Evolutionary conservation across 2,797 vertebrate genomes (phyloP).

Genomic region (Hemibagrus guttatus): DNA sequence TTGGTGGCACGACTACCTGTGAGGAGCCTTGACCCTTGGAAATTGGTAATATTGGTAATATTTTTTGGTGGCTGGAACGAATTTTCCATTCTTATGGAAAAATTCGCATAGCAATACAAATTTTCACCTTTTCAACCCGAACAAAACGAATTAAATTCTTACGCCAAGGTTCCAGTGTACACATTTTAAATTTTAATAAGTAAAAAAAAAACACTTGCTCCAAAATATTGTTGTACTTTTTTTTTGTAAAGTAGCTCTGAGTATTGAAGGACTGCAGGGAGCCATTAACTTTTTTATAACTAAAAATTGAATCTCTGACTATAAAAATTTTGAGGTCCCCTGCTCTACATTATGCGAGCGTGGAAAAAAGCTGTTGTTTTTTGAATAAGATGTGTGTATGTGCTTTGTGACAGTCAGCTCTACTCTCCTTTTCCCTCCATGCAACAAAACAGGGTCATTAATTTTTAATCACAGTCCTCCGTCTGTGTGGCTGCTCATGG

Average conservation of each 20-base stretch:
- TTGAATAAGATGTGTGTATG: slow-evolving; percentile 27
- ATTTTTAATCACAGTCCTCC: slow-evolving; percentile 55
- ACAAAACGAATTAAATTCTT: too few relatives aligned
- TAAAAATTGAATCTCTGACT: neutral
- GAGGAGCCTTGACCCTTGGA: too few relatives aligned
- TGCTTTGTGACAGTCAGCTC: slow-evolving; percentile 37
- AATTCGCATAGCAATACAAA: too few relatives aligned
- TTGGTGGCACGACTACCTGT: too few relatives aligned
- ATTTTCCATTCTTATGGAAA: too few relatives aligned
- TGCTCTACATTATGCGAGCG: neutral
- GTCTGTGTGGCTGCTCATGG: slow-evolving; percentile 37
- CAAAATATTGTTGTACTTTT: neutral
- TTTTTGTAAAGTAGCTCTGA: neutral
- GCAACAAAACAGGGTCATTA: slow-evolving; percentile 48
- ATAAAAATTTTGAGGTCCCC: neutral
- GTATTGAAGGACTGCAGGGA: too few relatives aligned
- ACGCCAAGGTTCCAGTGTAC: too few relatives aligned
- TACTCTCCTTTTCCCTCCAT: slow-evolving; percentile 34
- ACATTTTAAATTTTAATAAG: neutral
- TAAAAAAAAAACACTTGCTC: neutral
- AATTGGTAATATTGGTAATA: too few relatives aligned
- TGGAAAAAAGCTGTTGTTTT: slow-evolving; percentile 10
- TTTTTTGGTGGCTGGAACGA: too few relatives aligned
- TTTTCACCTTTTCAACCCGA: too few relatives aligned
- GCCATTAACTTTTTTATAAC: neutral